phyloP scores from a whole-genome alignment of 2,888 invertebrate genomes.

The Eurois occulta region DNA sequence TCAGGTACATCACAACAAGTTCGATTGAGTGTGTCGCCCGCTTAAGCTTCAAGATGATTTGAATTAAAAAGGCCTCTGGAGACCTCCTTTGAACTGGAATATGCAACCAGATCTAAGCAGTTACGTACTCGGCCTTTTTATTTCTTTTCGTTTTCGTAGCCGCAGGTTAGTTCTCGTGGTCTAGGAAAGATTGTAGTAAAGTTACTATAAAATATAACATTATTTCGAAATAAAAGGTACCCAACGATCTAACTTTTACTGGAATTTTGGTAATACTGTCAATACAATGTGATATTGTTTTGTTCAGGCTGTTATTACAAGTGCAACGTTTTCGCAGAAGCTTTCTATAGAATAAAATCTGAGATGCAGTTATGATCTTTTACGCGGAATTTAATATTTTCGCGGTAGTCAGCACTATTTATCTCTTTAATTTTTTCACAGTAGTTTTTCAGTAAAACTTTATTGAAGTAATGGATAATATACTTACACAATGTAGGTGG shows the following conservation, averaged over 20 bases:
- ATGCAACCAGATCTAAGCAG: conserved; percentile 58
- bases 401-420: too few relatives aligned
- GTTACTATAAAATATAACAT: not conserved
- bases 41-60: conserved; percentile 65
- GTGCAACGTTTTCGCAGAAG: not conserved
- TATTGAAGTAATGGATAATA: not conserved
- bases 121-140: conserved; percentile 18
- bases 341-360: not conserved
- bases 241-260: too few relatives aligned
- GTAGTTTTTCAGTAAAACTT: not conserved
- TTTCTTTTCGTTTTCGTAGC: not conserved
- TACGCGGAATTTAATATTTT: not conserved
- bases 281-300: not conserved
- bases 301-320: not conserved
- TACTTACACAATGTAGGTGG: too few relatives aligned
- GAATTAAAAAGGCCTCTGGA: conserved; percentile 67
- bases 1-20: conserved; percentile 70
- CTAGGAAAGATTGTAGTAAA: not conserved
- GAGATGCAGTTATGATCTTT: not conserved
- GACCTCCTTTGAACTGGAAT: conserved; percentile 64
- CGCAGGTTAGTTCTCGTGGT: not conserved
- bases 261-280: too few relatives aligned
- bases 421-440: not conserved
- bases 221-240: not conserved
- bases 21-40: conserved; percentile 68